Evolutionary conservation across 2,113 vertebrate species (phyloP).

Genomic region (Trinectes maculatus): DNA sequence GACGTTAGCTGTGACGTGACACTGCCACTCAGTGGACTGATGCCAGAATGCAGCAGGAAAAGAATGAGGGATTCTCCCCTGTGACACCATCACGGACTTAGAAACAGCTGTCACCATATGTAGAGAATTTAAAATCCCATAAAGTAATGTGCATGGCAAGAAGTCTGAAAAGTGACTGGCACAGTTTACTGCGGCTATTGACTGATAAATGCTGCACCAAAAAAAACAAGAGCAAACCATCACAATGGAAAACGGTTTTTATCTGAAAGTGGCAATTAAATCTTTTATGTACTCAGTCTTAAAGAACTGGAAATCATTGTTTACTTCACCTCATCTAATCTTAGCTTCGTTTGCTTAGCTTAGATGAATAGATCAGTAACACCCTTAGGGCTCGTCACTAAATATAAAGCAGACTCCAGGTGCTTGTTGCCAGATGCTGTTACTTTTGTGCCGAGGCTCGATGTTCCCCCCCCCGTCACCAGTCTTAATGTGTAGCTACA

Average conservation of each 20-base stretch:
- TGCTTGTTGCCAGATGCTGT: not conserved
- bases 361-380: not conserved
- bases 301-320: not conserved
- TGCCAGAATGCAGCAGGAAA: constrained; percentile 60
- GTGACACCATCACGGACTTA: constrained; percentile 2
- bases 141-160: not conserved
- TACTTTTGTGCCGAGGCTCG: not conserved
- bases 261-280: not conserved
- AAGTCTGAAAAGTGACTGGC: not conserved
- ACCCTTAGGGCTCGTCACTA: not conserved
- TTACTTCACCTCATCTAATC: not conserved
- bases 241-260: not conserved
- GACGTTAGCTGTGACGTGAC: constrained; percentile 54
- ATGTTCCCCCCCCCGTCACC: not conserved
- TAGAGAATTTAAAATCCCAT: constrained; percentile 20
- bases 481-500: not conserved
- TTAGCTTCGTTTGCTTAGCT: not conserved
- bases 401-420: not conserved
- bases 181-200: not conserved
- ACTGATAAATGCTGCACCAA: not conserved
- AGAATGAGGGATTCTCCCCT: not conserved
- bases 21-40: constrained; percentile 78
- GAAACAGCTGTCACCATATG: constrained; percentile 31
- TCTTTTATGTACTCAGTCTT: not conserved
- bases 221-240: not conserved